These are phyloP conservation scores for Lasioglossum malachurum DNA, from an alignment of 2,888 invertebrate genomes.

Conservation along the genomic window DNA sequence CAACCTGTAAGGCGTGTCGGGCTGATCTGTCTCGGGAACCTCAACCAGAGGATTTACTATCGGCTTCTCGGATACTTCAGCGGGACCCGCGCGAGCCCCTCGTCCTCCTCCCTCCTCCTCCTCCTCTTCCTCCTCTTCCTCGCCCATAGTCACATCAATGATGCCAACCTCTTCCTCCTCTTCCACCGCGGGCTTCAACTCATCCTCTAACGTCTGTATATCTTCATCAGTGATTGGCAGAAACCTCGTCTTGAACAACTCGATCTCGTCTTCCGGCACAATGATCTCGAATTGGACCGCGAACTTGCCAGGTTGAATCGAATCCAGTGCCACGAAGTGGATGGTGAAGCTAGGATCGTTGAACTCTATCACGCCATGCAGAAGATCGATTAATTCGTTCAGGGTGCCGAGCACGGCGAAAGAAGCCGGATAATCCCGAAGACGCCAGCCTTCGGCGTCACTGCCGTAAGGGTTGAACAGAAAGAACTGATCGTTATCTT, in stretches of 20 bases:
- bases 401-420: slow-evolving; percentile 75
- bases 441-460: slow-evolving; percentile 78
- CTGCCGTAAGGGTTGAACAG: slow-evolving; percentile 82
- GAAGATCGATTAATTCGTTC: slow-evolving; percentile 74
- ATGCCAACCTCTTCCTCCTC: slow-evolving; percentile 50
- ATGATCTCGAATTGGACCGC: slow-evolving; percentile 42
- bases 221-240: slow-evolving; percentile 80
- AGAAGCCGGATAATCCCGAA: slow-evolving; percentile 71
- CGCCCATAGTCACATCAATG: slow-evolving; percentile 39
- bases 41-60: slow-evolving; percentile 69
- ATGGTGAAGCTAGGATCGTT: slow-evolving; percentile 75
- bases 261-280: slow-evolving; percentile 60
- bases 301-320: slow-evolving; percentile 74
- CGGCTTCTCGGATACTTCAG: slow-evolving; percentile 44
- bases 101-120: slow-evolving; percentile 46
- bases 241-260: slow-evolving; percentile 74
- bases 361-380: slow-evolving; percentile 78
- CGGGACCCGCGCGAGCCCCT: neutral
- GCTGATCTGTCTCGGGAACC: slow-evolving; percentile 71
- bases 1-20: slow-evolving; percentile 76
- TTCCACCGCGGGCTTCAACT: neutral
- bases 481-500: slow-evolving; percentile 69
- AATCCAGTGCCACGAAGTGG: slow-evolving; percentile 75
- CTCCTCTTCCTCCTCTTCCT: slow-evolving; percentile 63
- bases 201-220: slow-evolving; percentile 56